These are phyloP conservation scores for Agrochola lota DNA, from an alignment of 2,888 invertebrate species.

Conservation along the genomic window DNA sequence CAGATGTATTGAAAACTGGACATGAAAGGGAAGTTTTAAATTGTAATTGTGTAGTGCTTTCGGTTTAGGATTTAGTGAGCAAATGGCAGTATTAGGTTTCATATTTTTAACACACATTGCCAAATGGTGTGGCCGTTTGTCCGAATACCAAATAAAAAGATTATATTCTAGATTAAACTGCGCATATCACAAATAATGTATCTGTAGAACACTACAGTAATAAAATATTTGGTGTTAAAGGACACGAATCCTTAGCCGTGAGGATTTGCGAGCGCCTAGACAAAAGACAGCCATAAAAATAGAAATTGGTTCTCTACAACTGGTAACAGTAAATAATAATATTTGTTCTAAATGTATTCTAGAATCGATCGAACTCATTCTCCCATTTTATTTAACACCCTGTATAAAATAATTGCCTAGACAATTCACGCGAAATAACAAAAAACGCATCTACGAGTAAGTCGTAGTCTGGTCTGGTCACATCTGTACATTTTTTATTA, in stretches of 20 bases:
- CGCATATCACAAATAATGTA: too few relatives aligned
- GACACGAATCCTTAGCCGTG: not conserved
- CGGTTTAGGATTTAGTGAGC: conserved; percentile 1
- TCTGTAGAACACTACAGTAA: not conserved
- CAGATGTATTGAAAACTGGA: conserved; percentile 55
- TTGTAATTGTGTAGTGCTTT: conserved; percentile 38
- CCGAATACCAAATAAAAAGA: not conserved
- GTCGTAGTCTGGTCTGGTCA: conserved; percentile 35
- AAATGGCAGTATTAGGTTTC: not conserved
- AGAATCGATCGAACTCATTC: not conserved
- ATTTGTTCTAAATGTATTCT: not conserved
- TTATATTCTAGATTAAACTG: not conserved
- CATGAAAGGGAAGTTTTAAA: conserved; percentile 31
- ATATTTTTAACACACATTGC: not conserved
- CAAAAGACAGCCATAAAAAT: not conserved
- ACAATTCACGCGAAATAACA: not conserved
- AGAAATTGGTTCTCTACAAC: not conserved
- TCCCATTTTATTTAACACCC: not conserved
- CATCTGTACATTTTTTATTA: conserved; percentile 52
- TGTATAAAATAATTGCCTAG: not conserved
- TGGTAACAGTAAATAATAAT: not conserved
- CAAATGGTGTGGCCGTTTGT: not conserved
- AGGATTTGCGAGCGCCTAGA: conserved; percentile 8
- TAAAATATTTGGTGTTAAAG: not conserved
- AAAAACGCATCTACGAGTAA: conserved; percentile 33